Conservation (phyloP, 2,113 vertebrate genomes). For the Smithornis capensis region DNA sequence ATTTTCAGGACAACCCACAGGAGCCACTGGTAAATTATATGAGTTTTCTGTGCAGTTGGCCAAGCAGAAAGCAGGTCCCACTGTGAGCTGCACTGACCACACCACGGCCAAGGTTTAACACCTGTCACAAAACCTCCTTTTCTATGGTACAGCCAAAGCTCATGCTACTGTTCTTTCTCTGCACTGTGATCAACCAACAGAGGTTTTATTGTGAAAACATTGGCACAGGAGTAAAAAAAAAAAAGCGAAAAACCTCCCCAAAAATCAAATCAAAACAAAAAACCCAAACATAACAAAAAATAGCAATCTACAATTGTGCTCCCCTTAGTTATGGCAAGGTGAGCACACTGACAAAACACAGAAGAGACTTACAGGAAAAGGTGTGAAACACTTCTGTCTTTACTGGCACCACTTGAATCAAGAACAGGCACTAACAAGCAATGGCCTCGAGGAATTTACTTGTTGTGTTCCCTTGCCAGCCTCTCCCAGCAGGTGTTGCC, state of each 20-base stretch:
- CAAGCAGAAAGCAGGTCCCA: background rate
- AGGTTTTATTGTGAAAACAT: background rate
- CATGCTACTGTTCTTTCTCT: background rate
- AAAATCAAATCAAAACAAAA: background rate
- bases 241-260: background rate
- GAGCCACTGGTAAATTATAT: background rate
- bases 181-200: background rate
- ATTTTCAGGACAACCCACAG: background rate
- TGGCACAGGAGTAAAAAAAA: background rate
- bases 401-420: constrained; percentile 72
- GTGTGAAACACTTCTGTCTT: constrained; percentile 51
- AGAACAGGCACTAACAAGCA: constrained; percentile 72
- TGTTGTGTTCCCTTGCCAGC: constrained; percentile 59
- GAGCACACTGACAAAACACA: constrained; percentile 30
- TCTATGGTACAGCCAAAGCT: background rate
- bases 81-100: background rate
- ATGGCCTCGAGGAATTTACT: constrained; percentile 63
- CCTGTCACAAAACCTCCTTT: background rate
- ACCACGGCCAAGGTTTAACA: background rate
- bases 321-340: background rate
- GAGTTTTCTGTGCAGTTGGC: background rate
- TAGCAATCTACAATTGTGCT: background rate
- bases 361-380: constrained; percentile 66
- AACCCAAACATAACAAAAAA: background rate
- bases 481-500: constrained; percentile 61